Base-by-base conservation (phyloP, 2,797 vertebrate species). In the Sparus aurata region DNA sequence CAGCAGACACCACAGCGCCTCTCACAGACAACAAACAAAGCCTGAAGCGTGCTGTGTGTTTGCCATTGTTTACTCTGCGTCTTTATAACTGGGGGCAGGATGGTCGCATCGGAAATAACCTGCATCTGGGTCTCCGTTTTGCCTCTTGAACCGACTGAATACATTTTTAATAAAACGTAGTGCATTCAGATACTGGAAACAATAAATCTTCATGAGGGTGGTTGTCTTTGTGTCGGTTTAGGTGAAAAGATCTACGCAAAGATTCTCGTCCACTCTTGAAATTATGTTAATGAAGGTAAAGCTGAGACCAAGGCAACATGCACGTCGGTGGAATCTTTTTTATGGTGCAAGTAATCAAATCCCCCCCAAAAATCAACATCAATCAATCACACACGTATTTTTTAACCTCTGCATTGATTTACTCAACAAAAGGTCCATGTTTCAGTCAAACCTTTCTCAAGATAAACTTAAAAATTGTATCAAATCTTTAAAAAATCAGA, bases 1-100 rank as follows among this genome's bases (percentile, higher is more conserved):
- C 67, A 67, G 30, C 6, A 3, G 34, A 63, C 12, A 27, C 43
- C 11, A 23, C 27, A 65, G 58, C 70, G 47, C 57, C 43, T 8
- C 55, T 75, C 30, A 58, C 22, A 78, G 54, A 75, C 0, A 62
- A 47, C 57, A 64, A 76, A 79, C 41, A 84, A 63, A 74, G n/a
- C n/a, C 47, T 54, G 18, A 72, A 50, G 43, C 20, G 58, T 49
- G 53, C 41, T 22, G 34, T 67, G 20, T 43, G 41, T 38, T 59
- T 27, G 23, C 20, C 10, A 22, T 45, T 8, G 38, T 47, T 45
- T 16, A 52, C 13, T 57, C n/a, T 46, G 3, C 50, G 3, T 41
- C 22, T 55, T 46, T 25, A 38, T 8, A 47, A 18, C 17, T 12
- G 22, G 22, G 20, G 64, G 18, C 27, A 34, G 23, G 22, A n/a